Evolutionary conservation across 2,888 invertebrate species (phyloP).

Genomic region (Helobdella robusta): DNA sequence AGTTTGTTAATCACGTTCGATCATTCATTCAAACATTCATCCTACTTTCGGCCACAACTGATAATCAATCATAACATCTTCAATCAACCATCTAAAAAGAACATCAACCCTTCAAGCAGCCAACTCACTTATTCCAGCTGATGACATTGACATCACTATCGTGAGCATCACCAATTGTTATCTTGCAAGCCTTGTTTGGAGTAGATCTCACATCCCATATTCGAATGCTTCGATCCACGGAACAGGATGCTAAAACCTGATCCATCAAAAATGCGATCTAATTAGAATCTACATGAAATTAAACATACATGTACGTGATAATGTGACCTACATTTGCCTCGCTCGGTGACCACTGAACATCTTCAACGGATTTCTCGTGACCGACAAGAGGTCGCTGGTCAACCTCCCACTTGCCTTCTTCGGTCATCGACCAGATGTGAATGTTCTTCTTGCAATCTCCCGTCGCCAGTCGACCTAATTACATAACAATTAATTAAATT

Average conservation of each 20-base stretch:
- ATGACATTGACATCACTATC: conserved; percentile 90
- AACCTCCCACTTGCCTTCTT: conserved; percentile 74
- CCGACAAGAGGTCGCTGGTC: conserved; percentile 78
- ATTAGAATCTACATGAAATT: background rate
- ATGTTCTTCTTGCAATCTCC: conserved; percentile 88
- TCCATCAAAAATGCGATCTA: conserved; percentile 13
- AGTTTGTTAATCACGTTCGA: no score
- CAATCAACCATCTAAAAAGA: no score
- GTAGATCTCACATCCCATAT: conserved; percentile 88
- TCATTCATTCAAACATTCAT: no score
- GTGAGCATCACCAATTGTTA: conserved; percentile 76
- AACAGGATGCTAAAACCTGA: conserved; percentile 53
- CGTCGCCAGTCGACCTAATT: conserved; percentile 68
- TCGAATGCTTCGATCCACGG: conserved; percentile 60
- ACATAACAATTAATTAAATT: background rate
- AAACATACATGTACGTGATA: background rate
- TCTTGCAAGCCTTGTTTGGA: conserved; percentile 72
- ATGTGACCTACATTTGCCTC: conserved; percentile 60
- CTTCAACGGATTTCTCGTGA: conserved; percentile 87
- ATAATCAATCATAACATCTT: no score
- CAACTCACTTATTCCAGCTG: conserved; percentile 74
- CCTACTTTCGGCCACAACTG: no score
- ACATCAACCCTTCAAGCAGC: no score
- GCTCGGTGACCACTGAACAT: conserved; percentile 96
- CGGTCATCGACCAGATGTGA: conserved; percentile 78